Conservation (phyloP, 1,140 invertebrate genomes). For the Neodiprion fabricii region DNA sequence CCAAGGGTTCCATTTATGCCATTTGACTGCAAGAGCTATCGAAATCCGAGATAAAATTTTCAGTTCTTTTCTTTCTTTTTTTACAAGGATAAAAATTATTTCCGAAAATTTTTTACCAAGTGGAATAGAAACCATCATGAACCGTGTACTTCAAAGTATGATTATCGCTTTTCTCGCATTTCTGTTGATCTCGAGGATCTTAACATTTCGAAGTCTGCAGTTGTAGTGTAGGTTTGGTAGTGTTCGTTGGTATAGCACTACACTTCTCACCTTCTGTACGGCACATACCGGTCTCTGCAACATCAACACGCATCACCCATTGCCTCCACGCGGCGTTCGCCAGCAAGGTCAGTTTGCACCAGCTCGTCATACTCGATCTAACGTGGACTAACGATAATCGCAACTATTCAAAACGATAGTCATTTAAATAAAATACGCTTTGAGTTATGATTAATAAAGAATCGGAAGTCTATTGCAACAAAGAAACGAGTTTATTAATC, state of each 20-base stretch:
- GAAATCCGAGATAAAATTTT: not conserved
- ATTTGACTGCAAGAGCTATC: too few relatives aligned
- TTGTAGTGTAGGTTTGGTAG: not conserved
- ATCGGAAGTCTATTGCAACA: too few relatives aligned
- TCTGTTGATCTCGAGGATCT: not conserved
- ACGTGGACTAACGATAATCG: not conserved
- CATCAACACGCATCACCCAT: not conserved
- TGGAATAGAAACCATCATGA: too few relatives aligned
- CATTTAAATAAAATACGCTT: too few relatives aligned
- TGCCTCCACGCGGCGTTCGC: not conserved
- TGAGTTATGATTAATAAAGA: too few relatives aligned
- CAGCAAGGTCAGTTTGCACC: slow-evolving; percentile 4
- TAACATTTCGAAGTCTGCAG: not conserved
- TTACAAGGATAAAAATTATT: too few relatives aligned
- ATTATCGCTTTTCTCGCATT: not conserved
- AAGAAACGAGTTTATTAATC: too few relatives aligned
- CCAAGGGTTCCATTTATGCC: too few relatives aligned
- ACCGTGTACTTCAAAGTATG: not conserved
- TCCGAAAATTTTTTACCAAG: too few relatives aligned
- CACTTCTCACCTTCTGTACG: not conserved
- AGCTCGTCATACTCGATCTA: not conserved
- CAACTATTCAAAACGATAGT: too few relatives aligned
- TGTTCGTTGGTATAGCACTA: slow-evolving; percentile 3
- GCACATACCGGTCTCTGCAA: not conserved
- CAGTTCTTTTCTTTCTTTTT: not conserved